Base-by-base conservation (phyloP, 1,140 invertebrate genomes). In the Parapsyche elsis region DNA sequence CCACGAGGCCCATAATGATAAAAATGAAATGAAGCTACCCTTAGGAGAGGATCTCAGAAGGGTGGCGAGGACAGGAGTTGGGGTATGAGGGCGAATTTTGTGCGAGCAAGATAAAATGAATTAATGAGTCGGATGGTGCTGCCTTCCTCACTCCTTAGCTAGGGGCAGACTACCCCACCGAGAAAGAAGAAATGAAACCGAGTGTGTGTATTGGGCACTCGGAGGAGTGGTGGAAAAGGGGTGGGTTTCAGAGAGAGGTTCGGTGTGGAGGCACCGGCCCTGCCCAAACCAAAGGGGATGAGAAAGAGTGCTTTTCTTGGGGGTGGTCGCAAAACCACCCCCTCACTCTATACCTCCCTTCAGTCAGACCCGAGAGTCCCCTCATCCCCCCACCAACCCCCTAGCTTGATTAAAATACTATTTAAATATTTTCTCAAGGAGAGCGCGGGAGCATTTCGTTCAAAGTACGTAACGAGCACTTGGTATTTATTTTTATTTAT, bases 381-480 rank as follows among this genome's bases (percentile, higher is more conserved):
- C 38, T 57, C 16, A 5, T 26, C 49, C 23, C 2, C 59, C 14
- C 21, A 9, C 14, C 14, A n/a, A n/a, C n/a, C n/a, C n/a, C n/a
- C 16, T 23, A n/a, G 53, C 71, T 80, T 80, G 71, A 75, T 75
- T 80, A 75, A 80, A 80, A 80, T 80, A 74, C 79, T 80, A 80
- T 80, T 80, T 80, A 80, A 80, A 80, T 80, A 80, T 80, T 80
- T 80, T 80, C 71, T 67, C 79, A 80, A 75, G 79, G 53, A 74
- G 79, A 74, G 79, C 23, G 45, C 23, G 45, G 45, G 44, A 67
- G 64, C 64, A 23, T 67, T 24, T 64, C 75, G 24, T 57, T 49
- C 73, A 46, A 23, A 46, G 19, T 38, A 7, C 71, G 71, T n/a
- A 24, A 16, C 46, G 44, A 46, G 26, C 9, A 44, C 44, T 9